Conservation (phyloP, 2,113 vertebrate species). For the Elanus axillaris region DNA sequence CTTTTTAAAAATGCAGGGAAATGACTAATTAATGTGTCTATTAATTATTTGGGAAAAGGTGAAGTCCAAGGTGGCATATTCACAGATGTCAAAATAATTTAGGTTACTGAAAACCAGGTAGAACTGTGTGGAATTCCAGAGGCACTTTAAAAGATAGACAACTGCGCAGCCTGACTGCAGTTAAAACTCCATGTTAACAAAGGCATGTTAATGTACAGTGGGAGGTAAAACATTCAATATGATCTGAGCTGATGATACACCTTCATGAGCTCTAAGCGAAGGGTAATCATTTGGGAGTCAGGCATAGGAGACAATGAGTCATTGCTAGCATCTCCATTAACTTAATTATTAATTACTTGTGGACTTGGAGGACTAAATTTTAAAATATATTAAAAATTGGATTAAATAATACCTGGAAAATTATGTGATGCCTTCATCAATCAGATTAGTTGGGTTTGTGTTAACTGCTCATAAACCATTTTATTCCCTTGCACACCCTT, state of each 20-base stretch:
- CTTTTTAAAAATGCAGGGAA: conserved; percentile 33
- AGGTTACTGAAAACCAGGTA: conserved; percentile 44
- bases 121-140: conserved; percentile 40
- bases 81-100: conserved; percentile 62
- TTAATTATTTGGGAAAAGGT: conserved; percentile 57
- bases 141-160: conserved; percentile 24
- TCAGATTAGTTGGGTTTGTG: background rate
- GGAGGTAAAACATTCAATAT: conserved; percentile 35
- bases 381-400: background rate
- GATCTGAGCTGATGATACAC: conserved; percentile 40
- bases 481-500: background rate
- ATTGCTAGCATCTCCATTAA: background rate
- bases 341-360: conserved; percentile 9
- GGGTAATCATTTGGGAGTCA: background rate
- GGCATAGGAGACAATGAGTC: background rate
- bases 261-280: conserved; percentile 47
- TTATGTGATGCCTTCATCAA: background rate
- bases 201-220: conserved; percentile 53
- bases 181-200: conserved; percentile 27
- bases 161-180: background rate
- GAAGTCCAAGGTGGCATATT: conserved; percentile 24
- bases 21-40: conserved; percentile 7
- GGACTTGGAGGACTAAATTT: background rate
- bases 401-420: background rate
- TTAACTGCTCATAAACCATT: background rate